Conservation (phyloP, 2,797 vertebrate species). For the Aselliscus stoliczkanus region DNA sequence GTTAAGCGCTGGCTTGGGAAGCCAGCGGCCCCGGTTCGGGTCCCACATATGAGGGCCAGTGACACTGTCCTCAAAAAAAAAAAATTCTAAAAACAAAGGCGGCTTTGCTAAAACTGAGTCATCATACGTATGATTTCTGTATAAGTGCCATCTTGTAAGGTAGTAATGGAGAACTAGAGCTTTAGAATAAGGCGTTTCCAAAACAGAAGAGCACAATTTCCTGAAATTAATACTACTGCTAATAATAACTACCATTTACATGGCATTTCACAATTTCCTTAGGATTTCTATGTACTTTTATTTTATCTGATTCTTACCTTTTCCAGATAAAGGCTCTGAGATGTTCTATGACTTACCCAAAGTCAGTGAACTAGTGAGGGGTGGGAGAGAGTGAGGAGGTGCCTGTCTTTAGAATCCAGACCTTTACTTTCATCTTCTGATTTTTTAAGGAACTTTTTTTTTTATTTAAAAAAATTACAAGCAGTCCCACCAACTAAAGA, state of each 20-base stretch:
- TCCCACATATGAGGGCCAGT: too few species aligned
- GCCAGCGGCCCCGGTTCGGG: too few species aligned
- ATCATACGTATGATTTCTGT: constrained; percentile 37
- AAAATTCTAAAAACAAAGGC: constrained; percentile 66
- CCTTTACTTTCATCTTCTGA: constrained; percentile 1
- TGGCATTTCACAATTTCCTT: constrained; percentile 60
- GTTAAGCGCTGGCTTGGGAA: too few species aligned
- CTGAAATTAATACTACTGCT: constrained; percentile 66
- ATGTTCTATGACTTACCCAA: background rate
- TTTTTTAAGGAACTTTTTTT: background rate
- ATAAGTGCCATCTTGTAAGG: constrained; percentile 46
- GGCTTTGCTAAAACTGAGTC: constrained; percentile 58
- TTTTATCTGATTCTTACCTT: constrained; percentile 31
- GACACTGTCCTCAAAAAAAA: too few species aligned
- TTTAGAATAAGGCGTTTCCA: constrained; percentile 61
- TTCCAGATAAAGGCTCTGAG: constrained; percentile 48
- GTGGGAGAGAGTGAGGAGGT: background rate
- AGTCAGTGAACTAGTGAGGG: background rate
- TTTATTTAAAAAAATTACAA: background rate
- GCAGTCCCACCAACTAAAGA: constrained; percentile 22
- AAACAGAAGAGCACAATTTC: constrained; percentile 63
- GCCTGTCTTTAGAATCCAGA: constrained; percentile 10
- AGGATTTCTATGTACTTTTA: constrained; percentile 44
- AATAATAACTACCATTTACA: constrained; percentile 61
- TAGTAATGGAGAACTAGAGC: constrained; percentile 54